phyloP scores from a whole-genome alignment of 2,888 invertebrate species.

The Agrilus cyanescens region DNA sequence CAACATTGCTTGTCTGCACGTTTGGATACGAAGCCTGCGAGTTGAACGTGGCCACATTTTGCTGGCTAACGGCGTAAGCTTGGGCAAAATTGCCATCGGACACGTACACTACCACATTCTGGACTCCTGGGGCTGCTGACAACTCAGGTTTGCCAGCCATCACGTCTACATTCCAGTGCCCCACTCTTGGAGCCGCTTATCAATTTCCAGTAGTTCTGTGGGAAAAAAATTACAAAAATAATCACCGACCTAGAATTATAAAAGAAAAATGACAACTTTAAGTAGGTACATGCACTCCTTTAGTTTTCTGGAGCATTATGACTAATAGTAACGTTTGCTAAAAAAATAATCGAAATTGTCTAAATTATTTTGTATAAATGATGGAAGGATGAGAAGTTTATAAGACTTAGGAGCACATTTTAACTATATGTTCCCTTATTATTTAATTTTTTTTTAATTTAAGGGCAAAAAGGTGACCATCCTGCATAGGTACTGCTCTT shows the following conservation, averaged over 20 bases:
- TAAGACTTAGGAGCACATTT: too few species aligned
- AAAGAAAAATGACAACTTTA: too few species aligned
- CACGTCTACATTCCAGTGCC: constrained; percentile 63
- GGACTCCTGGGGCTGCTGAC: constrained; percentile 42
- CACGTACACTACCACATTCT: constrained; percentile 46
- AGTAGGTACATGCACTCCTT: too few species aligned
- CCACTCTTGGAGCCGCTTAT: constrained; percentile 37
- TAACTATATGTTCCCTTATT: too few species aligned
- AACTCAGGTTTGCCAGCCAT: constrained; percentile 72
- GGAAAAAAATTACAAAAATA: constrained; percentile 19
- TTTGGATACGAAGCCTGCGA: constrained; percentile 18
- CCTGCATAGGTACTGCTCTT: too few species aligned
- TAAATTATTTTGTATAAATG: too few species aligned
- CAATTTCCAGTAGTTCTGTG: constrained; percentile 32
- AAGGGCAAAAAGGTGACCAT: too few species aligned
- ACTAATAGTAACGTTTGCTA: too few species aligned
- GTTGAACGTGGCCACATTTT: constrained; percentile 29
- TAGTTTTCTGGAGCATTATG: too few species aligned
- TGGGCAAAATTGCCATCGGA: constrained; percentile 44
- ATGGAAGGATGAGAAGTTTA: too few species aligned
- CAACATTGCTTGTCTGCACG: constrained; percentile 36
- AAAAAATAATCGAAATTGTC: too few species aligned
- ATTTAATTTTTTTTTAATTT: too few species aligned
- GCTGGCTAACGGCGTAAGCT: constrained; percentile 39
- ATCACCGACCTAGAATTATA: background rate